These are phyloP conservation scores for Stegastes partitus DNA, from an alignment of 2,113 vertebrate genomes.

Conservation along the genomic window DNA sequence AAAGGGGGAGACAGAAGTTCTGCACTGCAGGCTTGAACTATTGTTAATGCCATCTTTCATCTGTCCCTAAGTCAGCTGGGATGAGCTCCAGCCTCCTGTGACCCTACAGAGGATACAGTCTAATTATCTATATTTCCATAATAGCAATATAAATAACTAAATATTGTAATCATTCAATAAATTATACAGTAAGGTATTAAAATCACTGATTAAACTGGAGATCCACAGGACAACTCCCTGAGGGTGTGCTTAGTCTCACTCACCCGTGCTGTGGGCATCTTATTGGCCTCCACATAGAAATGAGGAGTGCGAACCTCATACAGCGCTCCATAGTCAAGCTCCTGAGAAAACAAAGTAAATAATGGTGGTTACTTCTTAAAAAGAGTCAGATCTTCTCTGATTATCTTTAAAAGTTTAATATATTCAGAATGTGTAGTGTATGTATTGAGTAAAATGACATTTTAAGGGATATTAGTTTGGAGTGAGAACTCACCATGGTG, in stretches of 20 bases:
- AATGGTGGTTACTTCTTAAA: neutral
- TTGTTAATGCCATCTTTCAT: no score
- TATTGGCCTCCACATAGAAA: constrained; percentile 92
- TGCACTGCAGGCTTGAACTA: no score
- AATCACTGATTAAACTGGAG: neutral
- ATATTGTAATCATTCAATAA: neutral
- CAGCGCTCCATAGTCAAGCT: constrained; percentile 90
- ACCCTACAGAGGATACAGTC: no score
- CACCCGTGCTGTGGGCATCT: constrained; percentile 91
- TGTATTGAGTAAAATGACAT: neutral
- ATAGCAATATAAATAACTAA: no score
- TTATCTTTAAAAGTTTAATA: no score
- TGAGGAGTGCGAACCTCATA: constrained; percentile 91
- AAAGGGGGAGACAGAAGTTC: no score
- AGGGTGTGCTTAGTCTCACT: constrained; percentile 34
- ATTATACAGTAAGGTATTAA: neutral
- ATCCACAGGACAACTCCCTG: neutral
- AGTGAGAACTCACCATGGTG: constrained; percentile 83
- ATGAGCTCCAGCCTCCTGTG: no score
- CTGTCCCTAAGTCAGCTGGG: no score
- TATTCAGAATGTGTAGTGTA: no score
- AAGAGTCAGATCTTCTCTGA: no score
- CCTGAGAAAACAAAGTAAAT: constrained; percentile 73
- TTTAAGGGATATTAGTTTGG: neutral
- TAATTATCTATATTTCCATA: no score